A percentile compares a stretch with the other conserved stretches of the same genome.
Conservation (phyloP, 2,888 invertebrate genomes). For the Colletes collaris region DNA sequence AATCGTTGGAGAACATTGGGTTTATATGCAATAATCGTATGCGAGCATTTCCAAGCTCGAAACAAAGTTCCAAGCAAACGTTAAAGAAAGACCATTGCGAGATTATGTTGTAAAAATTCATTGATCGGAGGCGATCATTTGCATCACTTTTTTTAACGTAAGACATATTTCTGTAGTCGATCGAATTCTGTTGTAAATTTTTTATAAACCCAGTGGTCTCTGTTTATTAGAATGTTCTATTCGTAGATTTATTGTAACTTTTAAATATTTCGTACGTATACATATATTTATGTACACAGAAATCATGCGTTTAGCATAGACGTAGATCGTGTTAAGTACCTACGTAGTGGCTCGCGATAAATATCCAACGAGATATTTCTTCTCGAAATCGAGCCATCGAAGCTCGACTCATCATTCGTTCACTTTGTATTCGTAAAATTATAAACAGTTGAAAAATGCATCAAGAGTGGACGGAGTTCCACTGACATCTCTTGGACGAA, state of each 20-base stretch:
- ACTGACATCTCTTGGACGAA: too few relatives aligned
- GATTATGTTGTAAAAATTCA: too few relatives aligned
- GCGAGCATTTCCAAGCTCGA: neutral
- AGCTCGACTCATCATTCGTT: neutral
- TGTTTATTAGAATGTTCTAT: conserved; percentile 31
- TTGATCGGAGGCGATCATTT: too few relatives aligned
- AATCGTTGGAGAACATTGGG: conserved; percentile 14
- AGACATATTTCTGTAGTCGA: neutral
- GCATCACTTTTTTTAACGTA: too few relatives aligned
- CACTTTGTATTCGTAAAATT: neutral
- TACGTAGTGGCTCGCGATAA: neutral
- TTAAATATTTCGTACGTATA: conserved; percentile 31
- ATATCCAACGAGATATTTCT: neutral
- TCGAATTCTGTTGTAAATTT: conserved; percentile 1
- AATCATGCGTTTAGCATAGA: conserved; percentile 41
- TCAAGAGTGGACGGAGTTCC: neutral
- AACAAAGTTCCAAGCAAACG: neutral
- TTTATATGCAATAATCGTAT: conserved; percentile 2
- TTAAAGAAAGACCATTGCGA: too few relatives aligned
- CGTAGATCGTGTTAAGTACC: conserved; percentile 16
- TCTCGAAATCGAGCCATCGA: neutral
- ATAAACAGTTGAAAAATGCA: neutral
- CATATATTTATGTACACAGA: conserved; percentile 28
- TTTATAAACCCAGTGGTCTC: conserved; percentile 7
- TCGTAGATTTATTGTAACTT: conserved; percentile 40